Base-by-base conservation (phyloP, 2,888 invertebrate species). In the Ophion costatus region DNA sequence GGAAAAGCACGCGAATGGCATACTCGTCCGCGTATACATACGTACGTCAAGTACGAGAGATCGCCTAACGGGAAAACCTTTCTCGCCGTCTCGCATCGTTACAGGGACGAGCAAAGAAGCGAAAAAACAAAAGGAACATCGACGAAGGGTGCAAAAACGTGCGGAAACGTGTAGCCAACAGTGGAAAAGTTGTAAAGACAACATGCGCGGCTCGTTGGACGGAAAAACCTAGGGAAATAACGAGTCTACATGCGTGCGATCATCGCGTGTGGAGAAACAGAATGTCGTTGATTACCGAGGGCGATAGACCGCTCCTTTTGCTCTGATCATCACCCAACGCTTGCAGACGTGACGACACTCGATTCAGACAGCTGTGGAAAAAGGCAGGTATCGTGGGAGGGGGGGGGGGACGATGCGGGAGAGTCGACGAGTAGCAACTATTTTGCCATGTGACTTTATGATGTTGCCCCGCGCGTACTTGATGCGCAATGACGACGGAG, bases 1-100 rank as follows among this genome's bases (percentile, higher is more conserved):
- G 45, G 83, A 83, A 86, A 83, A 83, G 69, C 87, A 88, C 83
- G 88, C 90, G 90, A 88, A 88, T 88, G 87, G 87, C 83, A 76
- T 77, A 82, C 88, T 84, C 88, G 87, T 87, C 90, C 88, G 88
- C 85, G 61, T 38, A 17, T 70, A 2, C 20, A 51, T 20, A 51
- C 20, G 20, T 51, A 29, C 11, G 42, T 64, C 9, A 81, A 69
- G 73, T 33, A 78, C 20, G 56, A 56, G 57, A 63, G 73, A 84
- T 81, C 51, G 63, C 45, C 57, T 84, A 84, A 84, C 84, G 84
- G 84, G 63, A 64, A 78, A 78, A 17, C 45, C 74, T 78, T 64
- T 59, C 64, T 33, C 24, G 56, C 29, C 59, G 66, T 33, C 76
- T 73, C 33, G 70, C 77, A 73, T 80, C 81, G 80, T 20, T 59